Conservation (phyloP, 2,797 vertebrate genomes). For the Labroides dimidiatus region DNA sequence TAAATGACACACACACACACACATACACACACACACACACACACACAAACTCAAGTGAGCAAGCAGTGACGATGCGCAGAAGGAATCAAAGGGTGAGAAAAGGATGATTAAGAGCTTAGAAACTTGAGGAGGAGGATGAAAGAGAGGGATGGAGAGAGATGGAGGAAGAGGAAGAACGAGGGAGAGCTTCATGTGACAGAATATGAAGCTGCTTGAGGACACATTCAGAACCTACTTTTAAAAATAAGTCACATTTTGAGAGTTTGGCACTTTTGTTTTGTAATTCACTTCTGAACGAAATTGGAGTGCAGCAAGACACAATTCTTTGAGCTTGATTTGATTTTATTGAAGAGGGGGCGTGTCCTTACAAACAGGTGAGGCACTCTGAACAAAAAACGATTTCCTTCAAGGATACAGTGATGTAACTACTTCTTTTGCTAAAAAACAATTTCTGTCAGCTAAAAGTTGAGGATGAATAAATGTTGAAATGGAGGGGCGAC, state of each 20-base stretch:
- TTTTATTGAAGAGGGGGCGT: too few species aligned
- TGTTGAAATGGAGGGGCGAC: too few species aligned
- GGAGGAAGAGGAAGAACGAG: background rate
- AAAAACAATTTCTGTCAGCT: too few species aligned
- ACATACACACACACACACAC: background rate
- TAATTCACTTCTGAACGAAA: too few species aligned
- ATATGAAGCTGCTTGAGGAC: conserved; percentile 3
- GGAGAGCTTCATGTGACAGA: conserved; percentile 16
- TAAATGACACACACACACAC: conserved; percentile 16
- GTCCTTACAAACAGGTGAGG: conserved; percentile 2
- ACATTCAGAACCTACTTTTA: background rate
- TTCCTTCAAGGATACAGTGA: too few species aligned
- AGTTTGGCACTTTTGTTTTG: too few species aligned
- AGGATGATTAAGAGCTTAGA: conserved; percentile 51
- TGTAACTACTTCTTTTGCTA: too few species aligned
- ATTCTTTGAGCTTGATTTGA: too few species aligned
- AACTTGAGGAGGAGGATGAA: conserved; percentile 40
- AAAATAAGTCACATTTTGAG: too few species aligned
- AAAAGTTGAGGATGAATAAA: too few species aligned
- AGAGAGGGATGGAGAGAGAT: background rate
- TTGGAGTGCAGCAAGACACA: too few species aligned
- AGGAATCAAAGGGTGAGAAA: conserved; percentile 53
- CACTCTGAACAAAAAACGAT: too few species aligned
- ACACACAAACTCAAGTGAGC: background rate
- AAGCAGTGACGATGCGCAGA: conserved; percentile 19